Evolutionary conservation across 2,797 vertebrate genomes (phyloP).

Genomic region (Triplophysa bombifrons): DNA sequence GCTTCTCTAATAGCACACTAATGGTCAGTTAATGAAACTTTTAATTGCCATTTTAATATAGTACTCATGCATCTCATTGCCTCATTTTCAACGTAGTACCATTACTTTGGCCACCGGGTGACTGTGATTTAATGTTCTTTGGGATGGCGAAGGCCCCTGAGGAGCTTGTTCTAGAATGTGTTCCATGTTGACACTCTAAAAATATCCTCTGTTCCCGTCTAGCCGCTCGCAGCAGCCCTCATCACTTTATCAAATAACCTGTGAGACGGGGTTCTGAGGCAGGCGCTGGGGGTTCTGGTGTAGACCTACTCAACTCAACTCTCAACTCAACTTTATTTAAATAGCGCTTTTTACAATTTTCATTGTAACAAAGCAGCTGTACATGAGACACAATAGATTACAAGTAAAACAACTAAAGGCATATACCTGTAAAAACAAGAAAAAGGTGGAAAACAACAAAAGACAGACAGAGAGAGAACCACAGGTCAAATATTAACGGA

Average conservation of each 20-base stretch:
- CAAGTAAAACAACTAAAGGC: too few relatives aligned
- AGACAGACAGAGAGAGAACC: too few relatives aligned
- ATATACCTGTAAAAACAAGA: too few relatives aligned
- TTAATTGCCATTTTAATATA: neutral
- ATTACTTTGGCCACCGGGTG: slow-evolving; percentile 14
- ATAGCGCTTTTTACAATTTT: too few relatives aligned
- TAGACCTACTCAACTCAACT: neutral
- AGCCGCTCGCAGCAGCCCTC: slow-evolving; percentile 49
- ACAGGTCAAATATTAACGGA: too few relatives aligned
- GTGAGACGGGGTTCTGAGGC: slow-evolving; percentile 4
- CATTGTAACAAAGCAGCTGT: too few relatives aligned
- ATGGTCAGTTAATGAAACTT: neutral
- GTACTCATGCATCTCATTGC: neutral
- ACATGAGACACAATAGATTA: too few relatives aligned
- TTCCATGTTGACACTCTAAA: slow-evolving; percentile 64
- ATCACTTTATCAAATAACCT: slow-evolving; percentile 57
- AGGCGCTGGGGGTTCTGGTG: slow-evolving; percentile 20
- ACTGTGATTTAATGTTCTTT: slow-evolving; percentile 9
- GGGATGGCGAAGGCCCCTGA: slow-evolving; percentile 48
- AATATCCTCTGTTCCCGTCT: slow-evolving; percentile 59
- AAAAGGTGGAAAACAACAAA: too few relatives aligned
- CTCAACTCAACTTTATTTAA: neutral
- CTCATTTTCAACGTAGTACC: slow-evolving; percentile 18
- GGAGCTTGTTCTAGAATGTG: slow-evolving; percentile 58
- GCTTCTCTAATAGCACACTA: slow-evolving; percentile 2